Evolutionary conservation across 2,797 vertebrate species (phyloP).

Genomic region (Okamejei kenojei): DNA sequence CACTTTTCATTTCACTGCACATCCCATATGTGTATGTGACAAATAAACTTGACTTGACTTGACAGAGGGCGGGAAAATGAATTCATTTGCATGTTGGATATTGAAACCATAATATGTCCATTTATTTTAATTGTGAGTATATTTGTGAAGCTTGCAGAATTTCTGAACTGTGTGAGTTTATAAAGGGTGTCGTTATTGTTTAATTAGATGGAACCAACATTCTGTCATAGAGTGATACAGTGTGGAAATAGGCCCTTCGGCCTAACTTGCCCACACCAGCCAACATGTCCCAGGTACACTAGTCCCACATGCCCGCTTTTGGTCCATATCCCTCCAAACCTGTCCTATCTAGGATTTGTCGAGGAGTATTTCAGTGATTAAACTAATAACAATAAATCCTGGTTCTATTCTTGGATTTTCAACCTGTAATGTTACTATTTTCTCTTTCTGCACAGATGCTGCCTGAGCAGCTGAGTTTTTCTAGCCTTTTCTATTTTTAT

Average conservation of each 20-base stretch:
- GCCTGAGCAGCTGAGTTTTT: not conserved
- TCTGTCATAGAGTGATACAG: not conserved
- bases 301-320: too few relatives aligned
- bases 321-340: too few relatives aligned
- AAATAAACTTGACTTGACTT: too few relatives aligned
- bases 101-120: not conserved
- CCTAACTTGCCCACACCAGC: too few relatives aligned
- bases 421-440: too few relatives aligned
- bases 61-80: not conserved
- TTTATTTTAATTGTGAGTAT: not conserved
- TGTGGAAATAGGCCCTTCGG: too few relatives aligned
- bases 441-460: too few relatives aligned
- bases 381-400: not conserved
- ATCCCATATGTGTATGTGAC: too few relatives aligned
- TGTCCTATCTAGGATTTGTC: too few relatives aligned
- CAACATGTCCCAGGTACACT: too few relatives aligned
- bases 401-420: too few relatives aligned
- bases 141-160: not conserved
- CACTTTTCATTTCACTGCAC: too few relatives aligned
- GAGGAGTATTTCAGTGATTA: not conserved
- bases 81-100: slow-evolving; percentile 14
- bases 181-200: not conserved
- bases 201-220: not conserved
- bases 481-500: not conserved
- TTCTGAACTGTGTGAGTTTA: not conserved